These are phyloP conservation scores for Chrysaora quinquecirrha DNA, from an alignment of 30 jellyfish, hydroid and myxozoan species.

Conservation along the genomic window DNA sequence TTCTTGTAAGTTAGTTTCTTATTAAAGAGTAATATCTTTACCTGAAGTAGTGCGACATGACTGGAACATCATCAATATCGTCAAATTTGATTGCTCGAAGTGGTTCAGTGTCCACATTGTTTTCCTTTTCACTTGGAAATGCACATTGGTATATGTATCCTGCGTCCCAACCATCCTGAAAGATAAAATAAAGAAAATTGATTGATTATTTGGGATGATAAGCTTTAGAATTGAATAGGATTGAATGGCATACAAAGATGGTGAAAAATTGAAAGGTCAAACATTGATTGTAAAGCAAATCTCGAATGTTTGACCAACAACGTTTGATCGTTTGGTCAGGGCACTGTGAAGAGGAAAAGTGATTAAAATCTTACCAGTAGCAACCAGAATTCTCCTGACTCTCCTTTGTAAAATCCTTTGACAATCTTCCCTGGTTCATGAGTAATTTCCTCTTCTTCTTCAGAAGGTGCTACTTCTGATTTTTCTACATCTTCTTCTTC, in stretches of 20 bases:
- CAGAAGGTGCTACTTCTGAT: slow-evolving; percentile 44
- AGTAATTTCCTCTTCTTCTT: slow-evolving; percentile 20
- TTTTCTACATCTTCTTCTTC: slow-evolving; percentile 62
- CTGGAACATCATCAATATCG: slow-evolving; percentile 67
- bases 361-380: slow-evolving; percentile 47
- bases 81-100: slow-evolving; percentile 75
- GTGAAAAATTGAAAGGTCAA: too few relatives aligned
- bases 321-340: too few relatives aligned
- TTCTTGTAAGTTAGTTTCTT: background rate
- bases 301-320: too few relatives aligned
- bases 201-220: too few relatives aligned
- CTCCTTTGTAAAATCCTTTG: slow-evolving; percentile 82
- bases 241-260: too few relatives aligned
- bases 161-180: slow-evolving; percentile 96
- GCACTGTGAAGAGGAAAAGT: too few relatives aligned
- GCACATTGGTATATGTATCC: slow-evolving; percentile 91
- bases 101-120: slow-evolving; percentile 52
- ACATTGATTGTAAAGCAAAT: too few relatives aligned
- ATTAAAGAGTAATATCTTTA: background rate
- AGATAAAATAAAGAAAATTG: background rate
- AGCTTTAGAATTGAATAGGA: too few relatives aligned
- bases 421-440: slow-evolving; percentile 74
- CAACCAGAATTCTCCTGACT: slow-evolving; percentile 62
- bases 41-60: slow-evolving; percentile 82
- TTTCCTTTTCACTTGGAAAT: slow-evolving; percentile 37